Base-by-base conservation (phyloP, 1,140 invertebrate species). In the Atta cephalotes region DNA sequence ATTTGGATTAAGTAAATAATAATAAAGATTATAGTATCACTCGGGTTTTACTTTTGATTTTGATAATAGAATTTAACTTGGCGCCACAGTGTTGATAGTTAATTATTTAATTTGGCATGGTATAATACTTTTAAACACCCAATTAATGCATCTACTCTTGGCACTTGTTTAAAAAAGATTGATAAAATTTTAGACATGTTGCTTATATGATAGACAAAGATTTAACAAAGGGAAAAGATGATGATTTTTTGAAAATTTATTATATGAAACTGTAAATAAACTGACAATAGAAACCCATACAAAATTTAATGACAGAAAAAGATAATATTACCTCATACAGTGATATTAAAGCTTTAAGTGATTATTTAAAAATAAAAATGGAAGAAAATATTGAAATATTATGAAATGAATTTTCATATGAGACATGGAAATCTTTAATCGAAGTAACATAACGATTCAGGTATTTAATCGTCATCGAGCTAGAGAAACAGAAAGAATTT, bases 391-490 rank as follows among this genome's bases (percentile, higher is more conserved):
- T 9, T 60, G 1, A 60, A 25, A 25, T 25, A 60, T 60, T 60
- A 60, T 25, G 9, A 12, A 25, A 60, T 25, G 21, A 25, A 25
- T 60, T 60, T 60, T 60, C 58, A 25, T 60, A 60, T 25, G 3
- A 25, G 1, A 12, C n/a, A 25, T 60, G 58, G 10, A 60, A 60
- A 12, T 60, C 21, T 25, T 25, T 60, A 60, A 21, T 21, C 58
- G 58, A 60, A 3, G 58, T 60, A 60, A 60, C 58, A 25, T 3
- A 25, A 21, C 58, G 7, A 60, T 60, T 60, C 58, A 60, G 25
- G 58, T 60, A 10, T 60, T 60, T 60, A 60, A 60, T 60, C 58
- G 58, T 60, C 58, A 21, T 60, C 58, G 21, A 60, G 21, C 58
- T 12, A 10, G 21, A 60, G 21, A 60, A 60, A 60, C 21, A 3